Evolutionary conservation across 2,797 vertebrate species (phyloP), one percentile per base, ranked within the genome.

Genomic region (Spizella passerina): DNA sequence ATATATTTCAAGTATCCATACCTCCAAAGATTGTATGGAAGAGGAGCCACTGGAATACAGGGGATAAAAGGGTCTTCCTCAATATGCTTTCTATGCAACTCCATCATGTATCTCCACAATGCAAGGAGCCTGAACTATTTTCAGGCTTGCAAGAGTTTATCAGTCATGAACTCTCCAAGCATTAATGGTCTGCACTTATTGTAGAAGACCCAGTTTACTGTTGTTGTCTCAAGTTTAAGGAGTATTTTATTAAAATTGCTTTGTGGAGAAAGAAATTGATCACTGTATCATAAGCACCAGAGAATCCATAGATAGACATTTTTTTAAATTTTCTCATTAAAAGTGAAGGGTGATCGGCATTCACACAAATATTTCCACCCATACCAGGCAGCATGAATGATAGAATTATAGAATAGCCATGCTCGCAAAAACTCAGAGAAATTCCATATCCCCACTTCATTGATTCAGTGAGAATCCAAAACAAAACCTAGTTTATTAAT

Each of bases 251-350:
- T 57, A 50, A 46, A 75, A 61, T 39, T 57, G 11, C 43, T 84
- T 76, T 59, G 34, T 55, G 20, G 15, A 91, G 39, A 63, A 86
- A 81, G 2, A 69, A 85, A 61, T 29, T 32, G 9, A 72, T 72
- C 11, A 41, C 11, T 69, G 11, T 41, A 41, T 34, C 0, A 0
- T 30, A 69, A 82, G 20, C 6, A 68, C n/a, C 4, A 2, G 41
- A 64, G 9, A 36, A 19, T 71, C 13, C 57, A 63, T 11, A 70
- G 16, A 26, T 8, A 3, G 52, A 39, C 2, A 26, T 30, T 52
- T 60, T 32, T 1, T 2, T 7, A 60, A 84, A 71, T 59, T 68
- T 14, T 71, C 5, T 57, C 19, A 34, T 63, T 86, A 32, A n/a
- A 82, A 81, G 7, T 47, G 72, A 87, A 73, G n/a, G n/a, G 21